phyloP scores from a whole-genome alignment of 2,888 invertebrate genomes.

The Rhyacophila evoluta region DNA sequence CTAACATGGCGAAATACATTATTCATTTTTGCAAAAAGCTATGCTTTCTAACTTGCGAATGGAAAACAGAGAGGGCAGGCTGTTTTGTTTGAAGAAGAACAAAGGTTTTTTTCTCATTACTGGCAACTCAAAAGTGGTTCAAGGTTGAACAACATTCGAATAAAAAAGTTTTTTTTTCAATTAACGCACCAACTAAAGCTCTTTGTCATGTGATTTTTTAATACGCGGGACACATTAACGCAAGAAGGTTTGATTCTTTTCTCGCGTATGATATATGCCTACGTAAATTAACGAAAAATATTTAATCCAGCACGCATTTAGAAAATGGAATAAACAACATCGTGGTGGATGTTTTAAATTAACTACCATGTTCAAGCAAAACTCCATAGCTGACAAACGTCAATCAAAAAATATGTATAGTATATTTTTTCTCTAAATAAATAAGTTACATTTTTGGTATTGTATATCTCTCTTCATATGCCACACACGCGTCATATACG shows the following conservation, averaged over 20 bases:
- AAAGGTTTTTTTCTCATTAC: constrained; percentile 22
- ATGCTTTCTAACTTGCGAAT: constrained; percentile 19
- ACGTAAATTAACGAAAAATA: not conserved
- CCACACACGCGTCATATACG: too few species aligned
- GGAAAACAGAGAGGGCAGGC: constrained; percentile 19
- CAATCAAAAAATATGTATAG: too few species aligned
- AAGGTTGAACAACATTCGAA: constrained; percentile 3
- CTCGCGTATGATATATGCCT: not conserved
- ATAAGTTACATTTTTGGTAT: too few species aligned
- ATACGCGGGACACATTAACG: too few species aligned
- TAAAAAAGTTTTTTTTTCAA: constrained; percentile 13
- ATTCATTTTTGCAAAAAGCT: constrained; percentile 17
- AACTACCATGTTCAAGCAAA: too few species aligned
- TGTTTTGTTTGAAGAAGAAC: constrained; percentile 21
- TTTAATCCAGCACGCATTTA: not conserved
- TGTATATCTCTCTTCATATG: too few species aligned
- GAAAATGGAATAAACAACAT: too few species aligned
- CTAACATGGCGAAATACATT: constrained; percentile 22
- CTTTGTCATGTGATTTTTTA: not conserved
- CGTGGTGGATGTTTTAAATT: too few species aligned
- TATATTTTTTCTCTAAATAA: too few species aligned
- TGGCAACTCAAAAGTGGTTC: constrained; percentile 17
- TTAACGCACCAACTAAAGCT: constrained; percentile 3
- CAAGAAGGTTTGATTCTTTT: too few species aligned
- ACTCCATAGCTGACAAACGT: too few species aligned